Percentiles rank a stretch among this genome's conserved stretches.
phyloP scores from a whole-genome alignment of 2,888 invertebrate species.

The Apamea sordens region DNA sequence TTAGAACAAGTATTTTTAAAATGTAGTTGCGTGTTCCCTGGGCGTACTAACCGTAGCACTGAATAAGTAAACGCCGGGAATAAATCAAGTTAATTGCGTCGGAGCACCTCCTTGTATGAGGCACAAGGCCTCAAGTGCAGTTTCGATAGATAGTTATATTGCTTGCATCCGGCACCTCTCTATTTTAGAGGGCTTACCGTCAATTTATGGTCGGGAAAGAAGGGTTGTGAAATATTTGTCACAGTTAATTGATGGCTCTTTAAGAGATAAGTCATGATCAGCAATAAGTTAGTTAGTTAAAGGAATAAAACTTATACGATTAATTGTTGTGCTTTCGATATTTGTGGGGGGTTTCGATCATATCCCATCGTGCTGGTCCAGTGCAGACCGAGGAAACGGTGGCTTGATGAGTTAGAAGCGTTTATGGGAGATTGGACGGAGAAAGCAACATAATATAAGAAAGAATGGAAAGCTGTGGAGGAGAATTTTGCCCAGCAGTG shows the following conservation, averaged over 20 bases:
- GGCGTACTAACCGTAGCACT: constrained; percentile 86
- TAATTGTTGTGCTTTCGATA: not conserved
- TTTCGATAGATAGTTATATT: constrained; percentile 80
- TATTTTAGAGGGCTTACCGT: constrained; percentile 68
- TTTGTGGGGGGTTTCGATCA: not conserved
- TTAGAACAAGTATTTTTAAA: constrained; percentile 69
- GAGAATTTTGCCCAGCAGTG: not conserved
- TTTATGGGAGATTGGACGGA: not conserved
- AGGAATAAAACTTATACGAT: not conserved
- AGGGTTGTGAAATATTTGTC: constrained; percentile 14
- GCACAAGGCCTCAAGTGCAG: constrained; percentile 81
- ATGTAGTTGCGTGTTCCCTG: constrained; percentile 68
- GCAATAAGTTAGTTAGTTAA: not conserved
- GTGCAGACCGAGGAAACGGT: not conserved
- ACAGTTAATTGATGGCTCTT: too few relatives aligned
- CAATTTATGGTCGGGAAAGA: constrained; percentile 46
- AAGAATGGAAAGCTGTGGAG: not conserved
- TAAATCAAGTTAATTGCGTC: constrained; percentile 91
- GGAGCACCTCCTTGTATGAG: constrained; percentile 88
- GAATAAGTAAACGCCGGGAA: constrained; percentile 89
- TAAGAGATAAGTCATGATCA: not conserved
- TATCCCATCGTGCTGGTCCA: not conserved
- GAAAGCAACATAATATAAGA: not conserved
- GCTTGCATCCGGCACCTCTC: constrained; percentile 75
- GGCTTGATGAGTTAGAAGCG: not conserved